phyloP scores from a whole-genome alignment of 2,797 vertebrate species.

The Tadarida brasiliensis region DNA sequence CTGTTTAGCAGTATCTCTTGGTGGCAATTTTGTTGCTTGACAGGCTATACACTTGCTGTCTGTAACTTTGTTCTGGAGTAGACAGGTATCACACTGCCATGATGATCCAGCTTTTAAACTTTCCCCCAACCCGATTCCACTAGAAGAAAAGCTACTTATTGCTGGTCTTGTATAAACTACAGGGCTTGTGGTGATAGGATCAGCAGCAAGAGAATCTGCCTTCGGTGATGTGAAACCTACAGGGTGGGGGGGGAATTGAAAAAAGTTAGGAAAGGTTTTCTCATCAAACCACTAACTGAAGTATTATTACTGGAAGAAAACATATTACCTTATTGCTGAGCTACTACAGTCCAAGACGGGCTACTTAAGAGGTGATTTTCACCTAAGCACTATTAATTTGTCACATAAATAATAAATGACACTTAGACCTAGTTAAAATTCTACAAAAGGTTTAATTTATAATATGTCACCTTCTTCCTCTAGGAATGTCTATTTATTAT shows the following conservation, averaged over 20 bases:
- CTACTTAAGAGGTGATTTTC: neutral
- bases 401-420: neutral
- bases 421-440: neutral
- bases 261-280: constrained; percentile 18
- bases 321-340: neutral
- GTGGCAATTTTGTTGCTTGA: constrained; percentile 85
- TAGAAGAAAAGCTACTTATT: constrained; percentile 88
- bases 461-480: constrained; percentile 13
- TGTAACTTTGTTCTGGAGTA: constrained; percentile 91
- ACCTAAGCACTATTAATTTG: constrained; percentile 5
- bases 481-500: neutral
- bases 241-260: fast-evolving
- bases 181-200: constrained; percentile 82
- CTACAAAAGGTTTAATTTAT: neutral
- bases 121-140: constrained; percentile 87
- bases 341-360: neutral
- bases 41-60: constrained; percentile 93
- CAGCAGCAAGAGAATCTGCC: constrained; percentile 77
- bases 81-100: constrained; percentile 91
- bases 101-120: constrained; percentile 89
- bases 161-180: constrained; percentile 88
- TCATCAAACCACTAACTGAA: constrained; percentile 32
- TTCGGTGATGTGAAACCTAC: constrained; percentile 86
- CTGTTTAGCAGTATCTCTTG: constrained; percentile 83
- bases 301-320: neutral